A percentile compares a stretch with the other conserved stretches of the same genome.
Conservation (phyloP, 2,797 vertebrate species). For the Holocentrus rufus region DNA sequence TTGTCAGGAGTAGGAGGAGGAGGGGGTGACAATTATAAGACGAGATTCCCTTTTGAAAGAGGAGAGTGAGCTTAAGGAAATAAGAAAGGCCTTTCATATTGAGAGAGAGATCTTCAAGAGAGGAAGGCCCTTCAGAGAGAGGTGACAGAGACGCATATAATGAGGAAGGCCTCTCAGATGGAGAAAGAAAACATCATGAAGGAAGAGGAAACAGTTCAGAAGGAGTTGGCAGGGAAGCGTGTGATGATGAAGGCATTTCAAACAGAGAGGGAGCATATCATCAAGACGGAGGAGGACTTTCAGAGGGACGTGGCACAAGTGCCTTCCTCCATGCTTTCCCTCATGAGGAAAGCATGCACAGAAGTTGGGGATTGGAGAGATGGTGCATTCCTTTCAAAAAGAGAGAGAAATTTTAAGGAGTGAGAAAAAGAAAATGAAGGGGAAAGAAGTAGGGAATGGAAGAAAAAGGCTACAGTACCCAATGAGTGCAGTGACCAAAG, state of each 20-base stretch:
- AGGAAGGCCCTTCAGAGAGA: background rate
- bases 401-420: background rate
- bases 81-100: background rate
- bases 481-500: too few species aligned
- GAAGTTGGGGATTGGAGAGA: background rate
- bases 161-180: too few species aligned
- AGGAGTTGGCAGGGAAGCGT: too few species aligned
- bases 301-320: background rate
- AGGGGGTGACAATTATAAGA: background rate
- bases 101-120: background rate
- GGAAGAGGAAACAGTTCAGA: too few species aligned
- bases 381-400: background rate
- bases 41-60: background rate
- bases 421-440: background rate
- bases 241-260: constrained; percentile 1
- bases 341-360: background rate
- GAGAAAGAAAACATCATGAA: too few species aligned
- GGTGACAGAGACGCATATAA: too few species aligned
- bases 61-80: background rate
- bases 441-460: background rate
- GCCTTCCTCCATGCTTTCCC: background rate
- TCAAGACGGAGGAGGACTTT: background rate
- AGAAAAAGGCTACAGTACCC: background rate
- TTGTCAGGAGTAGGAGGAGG: too few species aligned
- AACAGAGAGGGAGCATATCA: background rate